Evolutionary conservation across 2,797 vertebrate species (phyloP).

Genomic region (Rhabdophis nuchalis): DNA sequence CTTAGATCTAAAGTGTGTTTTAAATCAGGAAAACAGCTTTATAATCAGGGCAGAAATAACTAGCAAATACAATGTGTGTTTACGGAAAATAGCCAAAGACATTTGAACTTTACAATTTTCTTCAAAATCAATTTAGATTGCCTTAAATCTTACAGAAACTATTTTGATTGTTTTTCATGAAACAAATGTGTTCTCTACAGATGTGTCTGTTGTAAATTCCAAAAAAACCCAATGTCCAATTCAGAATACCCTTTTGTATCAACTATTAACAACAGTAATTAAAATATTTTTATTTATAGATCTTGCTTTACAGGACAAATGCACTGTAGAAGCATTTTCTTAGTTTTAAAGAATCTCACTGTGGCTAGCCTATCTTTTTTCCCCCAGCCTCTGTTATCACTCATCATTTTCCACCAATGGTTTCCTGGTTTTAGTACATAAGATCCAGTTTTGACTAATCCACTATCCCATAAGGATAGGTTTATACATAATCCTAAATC

Average conservation of each 20-base stretch:
- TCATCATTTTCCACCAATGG: neutral
- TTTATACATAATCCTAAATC: neutral
- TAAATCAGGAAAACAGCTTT: neutral
- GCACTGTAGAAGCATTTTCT: neutral
- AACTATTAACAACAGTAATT: neutral
- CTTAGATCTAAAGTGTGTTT: slow-evolving; percentile 5
- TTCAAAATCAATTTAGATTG: neutral
- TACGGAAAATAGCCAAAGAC: neutral
- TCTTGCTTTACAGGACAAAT: neutral
- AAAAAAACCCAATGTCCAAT: neutral
- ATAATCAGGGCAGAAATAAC: neutral
- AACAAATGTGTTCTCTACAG: neutral
- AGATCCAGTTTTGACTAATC: neutral
- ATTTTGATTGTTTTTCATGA: neutral
- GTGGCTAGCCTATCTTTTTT: neutral
- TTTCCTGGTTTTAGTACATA: neutral
- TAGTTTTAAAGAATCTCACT: neutral
- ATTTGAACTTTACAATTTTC: too few relatives aligned
- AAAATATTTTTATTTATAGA: neutral
- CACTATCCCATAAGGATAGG: neutral
- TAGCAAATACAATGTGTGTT: neutral
- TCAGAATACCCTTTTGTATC: neutral
- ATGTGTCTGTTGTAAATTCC: neutral
- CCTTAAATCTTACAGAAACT: neutral
- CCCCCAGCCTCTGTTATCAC: neutral